Base-by-base conservation (phyloP, 1,140 invertebrate genomes). In the Platorchestia sp. region DNA sequence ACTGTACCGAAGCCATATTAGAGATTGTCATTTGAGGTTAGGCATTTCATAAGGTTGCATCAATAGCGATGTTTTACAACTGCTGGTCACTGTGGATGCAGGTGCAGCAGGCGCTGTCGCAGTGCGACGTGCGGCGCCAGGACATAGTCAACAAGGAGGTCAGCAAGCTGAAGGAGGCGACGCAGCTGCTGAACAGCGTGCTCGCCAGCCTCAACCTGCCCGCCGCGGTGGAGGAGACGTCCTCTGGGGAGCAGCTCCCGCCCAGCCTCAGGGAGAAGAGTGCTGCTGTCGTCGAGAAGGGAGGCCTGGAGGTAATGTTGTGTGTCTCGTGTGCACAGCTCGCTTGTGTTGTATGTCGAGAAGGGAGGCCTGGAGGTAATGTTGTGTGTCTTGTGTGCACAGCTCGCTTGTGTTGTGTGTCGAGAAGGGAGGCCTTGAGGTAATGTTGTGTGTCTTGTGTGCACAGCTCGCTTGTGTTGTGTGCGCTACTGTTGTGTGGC, bases 181-280 rank as follows among this genome's bases (percentile, higher is more conserved):
- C 99, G 36, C 98, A 99, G 97, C 97, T 99, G 59, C 97, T 99
- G 95, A 99, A 99, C 97, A 98, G 98, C 96, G 98, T 99, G 53
- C 97, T 99, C 96, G 98, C 99, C 6, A 99, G 99, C 95, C 97
- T 99, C 95, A 99, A 99, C 97, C 98, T 99, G 96, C 99, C 99
- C 22, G 99, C 99, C 95, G 99, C 99, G n/a, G 98, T 99, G 95
- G 99, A 99, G 97, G 98, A 99, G 96, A 98, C 98, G 1, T 98
- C 98, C 96, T 42, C 91, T 93, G 98, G 98, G 91, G 98, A 98
- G 96, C 97, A 98, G 45, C 97, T 99, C 95, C 99, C 99, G 27
- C 98, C 98, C 91, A 99, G 99, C 16, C 97, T 99, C 51, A 97
- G 98, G 53, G 98, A 99, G 95, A 99, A 99, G 97, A 98, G 99